Evolutionary conservation across 2,888 invertebrate species (phyloP).

Genomic region (Dynastes maya): DNA sequence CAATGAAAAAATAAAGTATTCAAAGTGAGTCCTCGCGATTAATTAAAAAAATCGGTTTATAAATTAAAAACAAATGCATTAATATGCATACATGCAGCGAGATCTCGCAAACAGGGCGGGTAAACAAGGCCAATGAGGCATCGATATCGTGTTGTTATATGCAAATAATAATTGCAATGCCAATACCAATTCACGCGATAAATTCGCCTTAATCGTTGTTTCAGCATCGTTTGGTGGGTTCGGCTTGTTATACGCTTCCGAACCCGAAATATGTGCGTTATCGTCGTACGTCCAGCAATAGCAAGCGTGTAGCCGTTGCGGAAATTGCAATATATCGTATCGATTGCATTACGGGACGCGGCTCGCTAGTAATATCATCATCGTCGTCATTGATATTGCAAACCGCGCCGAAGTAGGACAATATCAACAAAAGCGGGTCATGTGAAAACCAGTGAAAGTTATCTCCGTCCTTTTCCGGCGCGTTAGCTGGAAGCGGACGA

Average conservation of each 20-base stretch:
- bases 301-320: not conserved
- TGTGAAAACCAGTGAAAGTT: conserved; percentile 56
- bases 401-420: conserved; percentile 52
- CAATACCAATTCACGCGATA: too few species aligned
- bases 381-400: not conserved
- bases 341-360: conserved; percentile 8
- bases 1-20: too few species aligned
- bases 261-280: conserved; percentile 8
- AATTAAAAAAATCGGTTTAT: too few species aligned
- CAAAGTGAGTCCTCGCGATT: too few species aligned
- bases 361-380: not conserved
- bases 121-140: too few species aligned
- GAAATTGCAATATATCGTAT: conserved; percentile 6
- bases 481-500: not conserved
- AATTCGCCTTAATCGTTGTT: too few species aligned
- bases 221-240: too few species aligned
- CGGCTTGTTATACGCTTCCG: too few species aligned
- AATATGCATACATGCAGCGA: too few species aligned
- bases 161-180: too few species aligned
- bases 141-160: too few species aligned
- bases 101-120: too few species aligned
- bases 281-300: not conserved
- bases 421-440: conserved; percentile 54
- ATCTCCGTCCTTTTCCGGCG: conserved; percentile 40
- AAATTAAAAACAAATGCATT: not conserved